Percentiles rank a stretch among this genome's conserved stretches.
Conservation (phyloP, 2,888 invertebrate genomes). For the Zaprionus bogoriensis region DNA sequence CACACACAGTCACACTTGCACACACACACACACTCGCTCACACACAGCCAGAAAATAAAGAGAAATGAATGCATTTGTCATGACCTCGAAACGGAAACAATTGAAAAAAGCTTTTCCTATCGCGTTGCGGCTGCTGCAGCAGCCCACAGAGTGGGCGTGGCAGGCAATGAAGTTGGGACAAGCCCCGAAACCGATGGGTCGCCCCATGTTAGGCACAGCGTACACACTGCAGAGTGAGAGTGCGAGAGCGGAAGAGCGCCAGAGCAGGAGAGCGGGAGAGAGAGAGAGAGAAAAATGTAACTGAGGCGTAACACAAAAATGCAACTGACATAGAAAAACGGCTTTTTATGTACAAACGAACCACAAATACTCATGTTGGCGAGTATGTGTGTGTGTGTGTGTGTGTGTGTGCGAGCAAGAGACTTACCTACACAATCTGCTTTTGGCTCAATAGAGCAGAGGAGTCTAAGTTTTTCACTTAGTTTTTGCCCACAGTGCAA, state of each 20-base stretch:
- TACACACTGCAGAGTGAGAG: neutral
- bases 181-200: slow-evolving; percentile 12
- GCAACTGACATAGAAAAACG: slow-evolving; percentile 76
- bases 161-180: slow-evolving; percentile 7
- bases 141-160: neutral
- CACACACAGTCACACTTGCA: slow-evolving; percentile 13
- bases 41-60: slow-evolving; percentile 43
- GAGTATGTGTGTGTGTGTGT: neutral
- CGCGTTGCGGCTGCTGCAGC: slow-evolving; percentile 51
- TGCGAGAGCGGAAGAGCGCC: neutral
- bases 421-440: slow-evolving; percentile 22
- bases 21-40: slow-evolving; percentile 14
- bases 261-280: neutral
- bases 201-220: slow-evolving; percentile 17
- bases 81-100: slow-evolving; percentile 77
- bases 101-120: slow-evolving; percentile 78
- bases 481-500: slow-evolving; percentile 56
- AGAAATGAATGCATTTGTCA: slow-evolving; percentile 77
- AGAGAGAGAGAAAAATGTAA: slow-evolving; percentile 29
- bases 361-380: neutral
- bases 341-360: slow-evolving; percentile 49
- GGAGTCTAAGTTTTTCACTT: slow-evolving; percentile 30
- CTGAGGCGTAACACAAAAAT: slow-evolving; percentile 68
- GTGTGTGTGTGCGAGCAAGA: neutral
- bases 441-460: slow-evolving; percentile 50